A percentile compares a stretch with the other conserved stretches of the same genome.
Evolutionary conservation across 2,888 invertebrate genomes (phyloP).

Genomic region (Latrodectus elegans): DNA sequence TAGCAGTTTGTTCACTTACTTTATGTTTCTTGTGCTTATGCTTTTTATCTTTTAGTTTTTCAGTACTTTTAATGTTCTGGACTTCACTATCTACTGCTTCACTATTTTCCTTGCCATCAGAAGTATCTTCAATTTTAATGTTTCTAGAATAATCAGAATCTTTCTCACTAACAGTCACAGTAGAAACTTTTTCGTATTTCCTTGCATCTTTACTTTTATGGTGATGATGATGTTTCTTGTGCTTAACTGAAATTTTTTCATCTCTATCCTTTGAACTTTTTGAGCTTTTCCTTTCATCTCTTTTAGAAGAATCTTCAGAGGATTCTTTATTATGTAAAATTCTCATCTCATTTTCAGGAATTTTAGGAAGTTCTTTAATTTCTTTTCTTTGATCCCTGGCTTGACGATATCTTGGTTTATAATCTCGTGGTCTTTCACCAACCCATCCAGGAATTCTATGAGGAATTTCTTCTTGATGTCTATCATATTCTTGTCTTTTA

Average conservation of each 20-base stretch:
- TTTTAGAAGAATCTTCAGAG: slow-evolving; percentile 72
- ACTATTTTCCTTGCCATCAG: slow-evolving; percentile 37
- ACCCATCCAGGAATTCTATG: slow-evolving; percentile 73
- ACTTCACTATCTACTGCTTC: not conserved
- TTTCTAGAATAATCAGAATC: slow-evolving; percentile 34
- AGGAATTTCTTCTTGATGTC: slow-evolving; percentile 40
- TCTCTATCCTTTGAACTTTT: slow-evolving; percentile 74
- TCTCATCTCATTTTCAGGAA: slow-evolving; percentile 35
- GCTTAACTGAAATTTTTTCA: slow-evolving; percentile 73
- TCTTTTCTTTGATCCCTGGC: slow-evolving; percentile 45
- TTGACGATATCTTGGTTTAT: slow-evolving; percentile 45
- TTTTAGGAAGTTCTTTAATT: slow-evolving; percentile 52
- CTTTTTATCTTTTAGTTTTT: slow-evolving; percentile 77
- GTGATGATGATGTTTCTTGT: slow-evolving; percentile 73
- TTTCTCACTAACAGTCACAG: slow-evolving; percentile 16
- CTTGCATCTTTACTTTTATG: slow-evolving; percentile 75
- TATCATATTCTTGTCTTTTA: slow-evolving; percentile 50
- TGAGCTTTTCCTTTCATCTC: slow-evolving; percentile 75
- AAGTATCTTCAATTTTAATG: slow-evolving; percentile 28
- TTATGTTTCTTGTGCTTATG: slow-evolving; percentile 74
- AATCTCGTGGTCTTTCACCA: slow-evolving; percentile 58
- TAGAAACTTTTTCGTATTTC: slow-evolving; percentile 72
- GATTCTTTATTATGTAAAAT: slow-evolving; percentile 22
- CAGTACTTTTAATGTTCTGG: slow-evolving; percentile 19
- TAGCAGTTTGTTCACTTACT: slow-evolving; percentile 78